Evolutionary conservation across 2,797 vertebrate species (phyloP).

Genomic region (Bufotes viridis): DNA sequence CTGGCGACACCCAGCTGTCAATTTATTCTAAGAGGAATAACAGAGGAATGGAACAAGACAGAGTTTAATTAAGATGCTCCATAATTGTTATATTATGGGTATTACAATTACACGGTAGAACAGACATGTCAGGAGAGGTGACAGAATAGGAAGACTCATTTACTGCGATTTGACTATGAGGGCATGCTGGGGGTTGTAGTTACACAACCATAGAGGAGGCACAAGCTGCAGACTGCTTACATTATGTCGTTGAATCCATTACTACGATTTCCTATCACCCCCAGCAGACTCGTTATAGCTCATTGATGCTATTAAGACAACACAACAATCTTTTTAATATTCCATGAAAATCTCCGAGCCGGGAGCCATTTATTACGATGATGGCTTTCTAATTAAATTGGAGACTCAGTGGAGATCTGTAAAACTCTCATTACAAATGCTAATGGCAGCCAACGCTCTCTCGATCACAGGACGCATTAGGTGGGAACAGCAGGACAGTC

Average conservation of each 20-base stretch:
- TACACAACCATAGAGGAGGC: background rate
- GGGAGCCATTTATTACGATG: background rate
- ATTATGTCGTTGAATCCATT: background rate
- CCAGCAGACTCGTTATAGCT: background rate
- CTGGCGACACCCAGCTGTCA: too few species aligned
- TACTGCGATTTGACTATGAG: background rate
- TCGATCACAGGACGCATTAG: conserved; percentile 67
- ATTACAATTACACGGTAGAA: too few species aligned
- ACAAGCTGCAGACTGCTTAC: background rate
- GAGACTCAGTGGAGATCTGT: background rate
- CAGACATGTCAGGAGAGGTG: too few species aligned
- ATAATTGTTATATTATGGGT: too few species aligned
- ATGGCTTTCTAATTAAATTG: background rate
- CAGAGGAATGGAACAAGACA: too few species aligned
- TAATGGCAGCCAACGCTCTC: conserved; percentile 5
- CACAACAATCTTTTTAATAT: conserved; percentile 3
- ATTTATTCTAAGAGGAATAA: too few species aligned
- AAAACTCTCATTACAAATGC: background rate
- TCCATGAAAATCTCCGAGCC: background rate
- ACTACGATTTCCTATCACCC: background rate
- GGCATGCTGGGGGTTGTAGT: conserved; percentile 14
- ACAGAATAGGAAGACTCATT: too few species aligned
- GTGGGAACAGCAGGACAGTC: conserved; percentile 71
- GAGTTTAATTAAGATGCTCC: too few species aligned
- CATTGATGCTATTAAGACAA: background rate